A percentile compares a stretch with the other conserved stretches of the same genome.
phyloP scores from a whole-genome alignment of 2,113 vertebrate genomes.

The Pachypanchax playfairii region DNA sequence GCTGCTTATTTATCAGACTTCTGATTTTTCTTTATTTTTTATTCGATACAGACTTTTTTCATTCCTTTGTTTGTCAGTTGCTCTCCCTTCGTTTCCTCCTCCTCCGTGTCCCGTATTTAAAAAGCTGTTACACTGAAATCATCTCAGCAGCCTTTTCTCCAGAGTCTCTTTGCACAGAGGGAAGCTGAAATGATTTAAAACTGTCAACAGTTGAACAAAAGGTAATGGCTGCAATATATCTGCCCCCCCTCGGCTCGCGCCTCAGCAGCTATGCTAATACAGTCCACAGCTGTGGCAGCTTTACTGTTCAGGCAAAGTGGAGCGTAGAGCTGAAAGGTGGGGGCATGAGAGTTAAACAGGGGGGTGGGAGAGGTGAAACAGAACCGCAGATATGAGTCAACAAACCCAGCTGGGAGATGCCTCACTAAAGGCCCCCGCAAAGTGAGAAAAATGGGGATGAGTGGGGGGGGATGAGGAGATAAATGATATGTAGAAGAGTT shows the following conservation, averaged over 20 bases:
- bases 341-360: constrained; percentile 71
- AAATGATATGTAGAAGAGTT: constrained; percentile 87
- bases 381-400: constrained; percentile 90
- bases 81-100: constrained; percentile 43
- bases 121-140: constrained; percentile 89
- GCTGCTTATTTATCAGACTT: background rate
- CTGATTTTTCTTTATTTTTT: background rate
- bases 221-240: constrained; percentile 91
- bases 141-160: constrained; percentile 80
- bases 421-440: constrained; percentile 82
- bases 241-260: constrained; percentile 52
- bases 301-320: constrained; percentile 82
- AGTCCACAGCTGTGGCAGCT: constrained; percentile 97
- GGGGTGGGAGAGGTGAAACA: constrained; percentile 67
- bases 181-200: constrained; percentile 90
- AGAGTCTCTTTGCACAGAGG: constrained; percentile 66
- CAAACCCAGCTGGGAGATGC: constrained; percentile 92
- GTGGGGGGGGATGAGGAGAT: constrained; percentile 69
- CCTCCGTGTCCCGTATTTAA: constrained; percentile 85
- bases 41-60: too few relatives aligned
- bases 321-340: constrained; percentile 54
- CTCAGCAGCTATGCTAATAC: constrained; percentile 88
- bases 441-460: constrained; percentile 47
- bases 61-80: background rate
- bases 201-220: constrained; percentile 88